These are phyloP conservation scores for Acleris sparsana DNA, from an alignment of 2,888 invertebrate genomes.

Conservation along the genomic window DNA sequence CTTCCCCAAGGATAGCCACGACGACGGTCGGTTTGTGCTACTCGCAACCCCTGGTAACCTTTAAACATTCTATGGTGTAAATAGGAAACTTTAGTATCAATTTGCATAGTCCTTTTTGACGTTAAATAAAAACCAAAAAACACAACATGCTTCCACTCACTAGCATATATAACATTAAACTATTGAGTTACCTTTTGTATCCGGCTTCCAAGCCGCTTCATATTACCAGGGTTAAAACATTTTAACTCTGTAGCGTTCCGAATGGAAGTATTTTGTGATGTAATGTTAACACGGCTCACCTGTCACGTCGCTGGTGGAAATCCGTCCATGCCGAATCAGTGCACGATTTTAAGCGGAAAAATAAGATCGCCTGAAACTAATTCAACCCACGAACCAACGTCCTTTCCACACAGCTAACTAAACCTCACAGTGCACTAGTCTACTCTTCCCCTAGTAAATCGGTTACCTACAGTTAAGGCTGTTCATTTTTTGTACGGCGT, in stretches of 20 bases:
- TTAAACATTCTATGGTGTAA: too few species aligned
- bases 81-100: too few species aligned
- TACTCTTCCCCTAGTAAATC: constrained; percentile 36
- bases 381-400: constrained; percentile 50
- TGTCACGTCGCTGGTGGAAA: constrained; percentile 50
- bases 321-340: constrained; percentile 54
- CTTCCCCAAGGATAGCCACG: too few species aligned
- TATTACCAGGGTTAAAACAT: not conserved
- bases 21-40: too few species aligned
- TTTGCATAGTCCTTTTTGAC: too few species aligned
- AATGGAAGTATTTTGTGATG: constrained; percentile 15
- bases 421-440: constrained; percentile 53
- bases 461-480: not conserved
- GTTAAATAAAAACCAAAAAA: too few species aligned
- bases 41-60: too few species aligned
- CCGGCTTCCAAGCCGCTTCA: too few species aligned
- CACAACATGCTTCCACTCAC: too few species aligned
- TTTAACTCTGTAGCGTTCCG: not conserved
- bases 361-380: constrained; percentile 72
- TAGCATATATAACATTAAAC: too few species aligned
- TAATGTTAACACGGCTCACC: constrained; percentile 42
- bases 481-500: not conserved
- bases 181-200: too few species aligned
- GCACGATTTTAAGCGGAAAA: constrained; percentile 64
- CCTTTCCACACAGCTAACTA: constrained; percentile 46